phyloP scores from a whole-genome alignment of 1,140 invertebrate genomes.

The Pseudomyrmex sp. region DNA sequence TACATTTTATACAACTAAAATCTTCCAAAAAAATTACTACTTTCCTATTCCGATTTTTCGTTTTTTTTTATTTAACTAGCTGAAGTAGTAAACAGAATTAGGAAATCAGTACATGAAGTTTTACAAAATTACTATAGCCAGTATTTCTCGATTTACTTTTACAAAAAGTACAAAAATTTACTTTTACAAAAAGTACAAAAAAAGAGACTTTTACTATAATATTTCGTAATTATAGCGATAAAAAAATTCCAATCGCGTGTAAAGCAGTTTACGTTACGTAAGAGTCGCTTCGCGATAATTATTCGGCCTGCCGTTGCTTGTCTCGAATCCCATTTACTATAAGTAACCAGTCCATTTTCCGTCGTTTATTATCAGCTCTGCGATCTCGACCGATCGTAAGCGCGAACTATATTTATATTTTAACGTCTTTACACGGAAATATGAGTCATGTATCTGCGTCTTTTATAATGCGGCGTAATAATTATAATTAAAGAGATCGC shows the following conservation, averaged over 20 bases:
- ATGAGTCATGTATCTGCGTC: constrained; percentile 38
- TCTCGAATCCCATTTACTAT: constrained; percentile 23
- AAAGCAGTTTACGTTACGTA: neutral
- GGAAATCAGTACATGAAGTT: no score
- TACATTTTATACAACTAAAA: no score
- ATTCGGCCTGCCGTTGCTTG: constrained; percentile 20
- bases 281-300: neutral
- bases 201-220: no score
- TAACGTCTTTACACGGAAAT: constrained; percentile 38
- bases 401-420: constrained; percentile 40
- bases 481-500: constrained; percentile 51
- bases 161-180: no score
- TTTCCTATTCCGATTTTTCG: no score
- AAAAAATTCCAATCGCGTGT: neutral
- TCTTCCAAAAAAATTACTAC: no score
- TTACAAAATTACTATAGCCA: no score
- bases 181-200: no score
- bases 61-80: no score
- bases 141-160: no score
- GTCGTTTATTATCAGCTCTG: constrained; percentile 17
- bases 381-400: neutral
- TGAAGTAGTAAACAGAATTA: no score
- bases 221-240: no score
- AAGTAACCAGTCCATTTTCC: neutral
- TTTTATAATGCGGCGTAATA: constrained; percentile 45